Evolutionary conservation across 2,888 invertebrate species (phyloP).

Genomic region (Polymixis flavicincta): DNA sequence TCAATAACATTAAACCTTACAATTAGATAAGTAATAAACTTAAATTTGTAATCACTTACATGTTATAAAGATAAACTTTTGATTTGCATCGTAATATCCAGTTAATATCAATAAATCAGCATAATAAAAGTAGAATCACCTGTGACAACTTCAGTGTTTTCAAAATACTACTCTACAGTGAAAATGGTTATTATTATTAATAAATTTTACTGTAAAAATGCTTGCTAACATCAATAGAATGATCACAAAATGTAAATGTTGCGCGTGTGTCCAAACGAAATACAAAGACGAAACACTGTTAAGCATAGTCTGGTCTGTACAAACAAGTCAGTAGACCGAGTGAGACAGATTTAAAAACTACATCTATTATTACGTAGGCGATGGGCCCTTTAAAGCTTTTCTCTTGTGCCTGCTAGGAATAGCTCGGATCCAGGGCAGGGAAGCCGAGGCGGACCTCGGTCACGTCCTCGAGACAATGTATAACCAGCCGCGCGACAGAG

Average conservation of each 20-base stretch:
- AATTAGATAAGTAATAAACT: conserved; percentile 43
- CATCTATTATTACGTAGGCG: conserved; percentile 52
- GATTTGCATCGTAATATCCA: conserved; percentile 31
- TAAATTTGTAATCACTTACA: conserved; percentile 51
- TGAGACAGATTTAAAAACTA: conserved; percentile 45
- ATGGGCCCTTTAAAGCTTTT: conserved; percentile 62
- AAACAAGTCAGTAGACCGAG: conserved; percentile 19
- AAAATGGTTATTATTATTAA: conserved; percentile 25
- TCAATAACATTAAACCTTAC: conserved; percentile 48
- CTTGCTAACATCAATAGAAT: conserved; percentile 48
- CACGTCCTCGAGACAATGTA: conserved; percentile 20
- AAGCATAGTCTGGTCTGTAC: conserved; percentile 16
- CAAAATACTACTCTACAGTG: conserved; percentile 34
- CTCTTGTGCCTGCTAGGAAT: conserved; percentile 34
- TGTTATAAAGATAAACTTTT: conserved; percentile 31
- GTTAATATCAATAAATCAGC: conserved; percentile 37
- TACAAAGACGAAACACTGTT: conserved; percentile 36
- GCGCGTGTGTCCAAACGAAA: conserved; percentile 34
- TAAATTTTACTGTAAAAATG: conserved; percentile 48
- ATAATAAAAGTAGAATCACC: conserved; percentile 21
- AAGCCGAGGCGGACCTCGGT: conserved; percentile 21
- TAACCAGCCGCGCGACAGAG: conserved; percentile 5
- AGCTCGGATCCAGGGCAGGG: conserved; percentile 24
- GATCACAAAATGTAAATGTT: conserved; percentile 38
- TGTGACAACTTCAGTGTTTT: conserved; percentile 29